Evolutionary conservation across 1,140 invertebrate genomes (phyloP), one percentile per base, ranked within the genome.

Genomic region (Drosophila melanogaster): DNA sequence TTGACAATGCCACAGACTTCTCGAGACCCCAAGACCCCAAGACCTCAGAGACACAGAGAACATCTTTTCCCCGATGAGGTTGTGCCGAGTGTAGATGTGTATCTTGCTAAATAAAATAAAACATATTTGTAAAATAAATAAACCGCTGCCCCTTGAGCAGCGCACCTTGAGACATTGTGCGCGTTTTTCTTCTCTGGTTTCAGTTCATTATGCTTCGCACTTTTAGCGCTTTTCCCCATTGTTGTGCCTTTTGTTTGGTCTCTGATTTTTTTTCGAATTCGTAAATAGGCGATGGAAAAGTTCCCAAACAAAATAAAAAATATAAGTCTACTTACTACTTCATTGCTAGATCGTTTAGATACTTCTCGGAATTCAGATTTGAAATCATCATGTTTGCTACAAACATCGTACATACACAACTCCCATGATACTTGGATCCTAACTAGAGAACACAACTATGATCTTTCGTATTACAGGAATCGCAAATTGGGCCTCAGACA

Each of bases 401-500:
- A 50, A 35, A 30, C 49, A 44, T 11, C 49, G 8, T 2, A 30
- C 15, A 35, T 35, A 33, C 24, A 24, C 35, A 43, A 40, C 22
- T 43, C 12, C 26, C 12, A 41, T 33, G 26, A 44, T 41, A 46
- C 26, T 37, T 30, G 14, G 15, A 24, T 40, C 38, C 1, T 30
- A 26, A 30, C 14, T 17, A 70, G 11, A 79, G 58, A 41, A 26
- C 38, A 77, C 60, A 59, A 50, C 35, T 33, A 77, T 61, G 75
- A 66, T 56, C 47, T 73, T 50, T 54, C 66, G 37, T 50, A 46
- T 92, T 91, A 43, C 86, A 92, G 91, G 91, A 77, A 81, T 92
- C 58, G 86, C 90, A 70, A 90, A 90, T 79, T 92, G 91, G 91
- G 89, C 81, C 65, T 73, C 75, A 44, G 91, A 92, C 64, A 91